Evolutionary conservation across 2,797 vertebrate species (phyloP).

Genomic region (Tragelaphus eurycerus): DNA sequence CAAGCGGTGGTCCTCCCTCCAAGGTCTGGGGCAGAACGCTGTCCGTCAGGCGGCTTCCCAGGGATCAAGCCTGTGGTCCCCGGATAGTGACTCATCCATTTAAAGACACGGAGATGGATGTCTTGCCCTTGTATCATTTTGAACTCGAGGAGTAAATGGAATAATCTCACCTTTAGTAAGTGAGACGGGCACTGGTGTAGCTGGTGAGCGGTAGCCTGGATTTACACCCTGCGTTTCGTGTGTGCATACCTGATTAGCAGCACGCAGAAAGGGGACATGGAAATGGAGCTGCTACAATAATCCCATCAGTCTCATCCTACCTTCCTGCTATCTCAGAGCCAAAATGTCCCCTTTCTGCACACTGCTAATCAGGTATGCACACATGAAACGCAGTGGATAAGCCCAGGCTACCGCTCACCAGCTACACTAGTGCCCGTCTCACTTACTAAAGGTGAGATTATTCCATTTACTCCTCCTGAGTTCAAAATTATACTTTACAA

Average conservation of each 20-base stretch:
- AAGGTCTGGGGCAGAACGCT: background rate
- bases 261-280: too few species aligned
- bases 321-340: background rate
- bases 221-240: too few species aligned
- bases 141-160: too few species aligned
- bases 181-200: too few species aligned
- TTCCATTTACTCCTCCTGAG: background rate
- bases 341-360: background rate
- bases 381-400: too few species aligned
- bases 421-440: background rate
- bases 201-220: too few species aligned
- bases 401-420: too few species aligned
- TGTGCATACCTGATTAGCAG: too few species aligned
- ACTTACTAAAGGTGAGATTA: background rate
- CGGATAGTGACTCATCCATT: background rate
- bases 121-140: too few species aligned
- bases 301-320: background rate
- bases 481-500: background rate
- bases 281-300: background rate
- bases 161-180: too few species aligned
- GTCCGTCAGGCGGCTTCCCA: background rate
- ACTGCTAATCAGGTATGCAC: background rate
- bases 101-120: background rate
- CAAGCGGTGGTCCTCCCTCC: background rate
- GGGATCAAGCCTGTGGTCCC: background rate